Evolutionary conservation across 2,113 vertebrate species (phyloP), one percentile per base, ranked within the genome.

Genomic region (Barnardius zonarius): DNA sequence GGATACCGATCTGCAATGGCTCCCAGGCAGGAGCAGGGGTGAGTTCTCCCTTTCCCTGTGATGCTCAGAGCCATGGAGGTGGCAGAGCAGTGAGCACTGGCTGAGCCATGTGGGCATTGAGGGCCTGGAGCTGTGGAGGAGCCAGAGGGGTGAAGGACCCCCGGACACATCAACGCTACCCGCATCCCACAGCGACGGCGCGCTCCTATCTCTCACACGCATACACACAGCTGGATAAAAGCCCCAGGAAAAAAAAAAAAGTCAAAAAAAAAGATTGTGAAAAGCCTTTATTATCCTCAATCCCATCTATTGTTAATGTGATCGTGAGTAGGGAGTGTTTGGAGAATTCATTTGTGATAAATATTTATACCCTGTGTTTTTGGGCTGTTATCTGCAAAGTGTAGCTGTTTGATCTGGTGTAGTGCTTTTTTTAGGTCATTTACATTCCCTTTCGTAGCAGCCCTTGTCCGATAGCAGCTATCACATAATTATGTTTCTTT

Each of bases 401-500:
- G 67, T 74, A 73, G 90, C 94, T 94, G 95, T 97, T 91, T 95
- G 94, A 96, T 97, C 95, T 92, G 90, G 30, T 87, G 92, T 90
- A 84, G 90, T 72, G 91, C 82, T 92, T 83, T 95, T 92, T 91
- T 82, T 17, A 77, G 95, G 97, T 95, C 97, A 95, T 96, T 95
- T 96, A 93, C 96, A 92, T 95, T 93, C 90, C 79, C 95, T 93
- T 78, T 94, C 70, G 9, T 30, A 59, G 93, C 54, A 70, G 86
- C 88, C 83, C 94, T 94, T 77, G 90, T 90, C 95, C 90, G 90
- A 95, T 88, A 97, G 96, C 96, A 81, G 95, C 87, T 95, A 96
- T 97, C 97, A 97, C 94, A 89, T 95, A 94, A 96, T 95, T 96
- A 95, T 92, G 93, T 95, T 97, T 87, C 95, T 92, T 96, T 94